phyloP scores from a whole-genome alignment of 2,113 vertebrate genomes.

The Laticauda laticaudata region DNA sequence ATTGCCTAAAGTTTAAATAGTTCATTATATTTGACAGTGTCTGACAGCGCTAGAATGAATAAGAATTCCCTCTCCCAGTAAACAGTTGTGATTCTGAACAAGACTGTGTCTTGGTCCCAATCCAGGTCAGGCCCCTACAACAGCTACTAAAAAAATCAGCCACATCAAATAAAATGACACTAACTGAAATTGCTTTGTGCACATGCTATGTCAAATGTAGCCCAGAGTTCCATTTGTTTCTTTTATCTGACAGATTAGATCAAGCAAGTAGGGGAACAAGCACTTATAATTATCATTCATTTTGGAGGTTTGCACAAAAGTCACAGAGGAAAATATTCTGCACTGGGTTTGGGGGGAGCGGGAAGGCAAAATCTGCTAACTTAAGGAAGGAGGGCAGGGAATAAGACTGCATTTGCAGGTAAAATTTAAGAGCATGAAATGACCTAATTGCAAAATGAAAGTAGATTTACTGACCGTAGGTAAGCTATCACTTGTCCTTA shows the following conservation, averaged over 20 bases:
- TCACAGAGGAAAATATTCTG: neutral
- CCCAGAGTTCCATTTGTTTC: neutral
- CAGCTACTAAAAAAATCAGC: neutral
- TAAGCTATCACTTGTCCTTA: constrained; percentile 4
- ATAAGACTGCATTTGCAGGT: constrained; percentile 20
- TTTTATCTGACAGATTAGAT: neutral
- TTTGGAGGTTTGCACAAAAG: neutral
- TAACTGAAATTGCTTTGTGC: neutral
- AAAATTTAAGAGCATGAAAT: constrained; percentile 24
- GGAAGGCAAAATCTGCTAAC: neutral
- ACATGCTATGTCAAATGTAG: neutral
- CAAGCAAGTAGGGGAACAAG: neutral
- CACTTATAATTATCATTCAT: neutral
- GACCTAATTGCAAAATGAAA: neutral
- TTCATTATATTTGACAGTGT: neutral
- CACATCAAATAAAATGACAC: neutral
- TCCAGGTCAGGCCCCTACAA: neutral
- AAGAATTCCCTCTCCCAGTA: neutral
- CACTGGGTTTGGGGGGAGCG: neutral
- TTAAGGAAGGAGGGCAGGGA: neutral
- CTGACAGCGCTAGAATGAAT: neutral
- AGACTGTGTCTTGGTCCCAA: neutral
- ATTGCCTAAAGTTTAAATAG: neutral
- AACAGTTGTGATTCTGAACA: neutral
- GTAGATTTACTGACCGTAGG: neutral